A percentile compares a stretch with the other conserved stretches of the same genome.
Evolutionary conservation across 1,140 invertebrate species (phyloP).

Genomic region (Drosophila asahinai): DNA sequence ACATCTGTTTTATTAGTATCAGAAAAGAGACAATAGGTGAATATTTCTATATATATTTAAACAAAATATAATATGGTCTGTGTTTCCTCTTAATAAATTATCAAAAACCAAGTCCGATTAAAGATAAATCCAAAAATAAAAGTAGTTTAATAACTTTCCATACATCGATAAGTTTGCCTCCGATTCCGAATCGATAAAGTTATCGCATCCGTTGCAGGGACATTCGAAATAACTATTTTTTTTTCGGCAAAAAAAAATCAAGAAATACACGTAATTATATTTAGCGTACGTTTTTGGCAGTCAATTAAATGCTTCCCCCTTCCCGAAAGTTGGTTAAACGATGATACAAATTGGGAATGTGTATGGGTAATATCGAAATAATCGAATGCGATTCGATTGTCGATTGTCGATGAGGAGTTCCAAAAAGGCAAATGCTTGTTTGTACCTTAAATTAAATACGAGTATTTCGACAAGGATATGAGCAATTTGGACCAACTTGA

Average conservation of each 20-base stretch:
- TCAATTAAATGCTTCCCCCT: slow-evolving; percentile 57
- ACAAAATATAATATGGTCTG: neutral
- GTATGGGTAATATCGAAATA: neutral
- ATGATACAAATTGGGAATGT: neutral
- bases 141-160: neutral
- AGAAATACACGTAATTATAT: slow-evolving; percentile 10
- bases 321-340: slow-evolving; percentile 29
- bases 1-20: neutral
- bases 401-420: slow-evolving; percentile 23
- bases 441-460: slow-evolving; percentile 45
- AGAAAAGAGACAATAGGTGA: slow-evolving; percentile 27
- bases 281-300: slow-evolving; percentile 55
- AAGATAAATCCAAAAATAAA: neutral
- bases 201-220: slow-evolving; percentile 28
- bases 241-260: slow-evolving; percentile 27
- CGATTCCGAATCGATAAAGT: neutral
- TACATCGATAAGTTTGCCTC: neutral
- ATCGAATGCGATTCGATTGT: slow-evolving; percentile 25
- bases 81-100: neutral
- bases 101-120: neutral
- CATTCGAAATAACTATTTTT: slow-evolving; percentile 4
- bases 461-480: slow-evolving; percentile 52
- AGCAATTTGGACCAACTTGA: slow-evolving; percentile 75
- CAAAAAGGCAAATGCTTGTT: slow-evolving; percentile 50
- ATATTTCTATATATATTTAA: slow-evolving; percentile 10